phyloP scores from a whole-genome alignment of 2,113 vertebrate species.

The Poeciliopsis occidentalis region DNA sequence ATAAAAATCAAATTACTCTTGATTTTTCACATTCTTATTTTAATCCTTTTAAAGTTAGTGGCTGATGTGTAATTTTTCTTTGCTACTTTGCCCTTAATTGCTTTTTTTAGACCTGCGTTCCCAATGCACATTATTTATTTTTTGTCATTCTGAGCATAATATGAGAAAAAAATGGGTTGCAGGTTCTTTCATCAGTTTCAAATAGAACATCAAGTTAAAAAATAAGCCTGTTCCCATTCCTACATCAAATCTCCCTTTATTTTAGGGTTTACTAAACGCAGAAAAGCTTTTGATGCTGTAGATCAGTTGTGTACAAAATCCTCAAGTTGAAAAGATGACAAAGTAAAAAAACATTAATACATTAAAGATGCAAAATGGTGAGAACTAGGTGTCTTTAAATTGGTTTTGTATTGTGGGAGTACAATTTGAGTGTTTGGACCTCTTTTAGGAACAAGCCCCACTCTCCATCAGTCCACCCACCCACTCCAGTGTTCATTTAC shows the following conservation, averaged over 20 bases:
- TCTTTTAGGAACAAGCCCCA: constrained; percentile 11
- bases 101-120: neutral
- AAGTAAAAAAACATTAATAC: too few relatives aligned
- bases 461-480: constrained; percentile 47
- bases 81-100: too few relatives aligned
- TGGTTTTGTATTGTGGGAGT: constrained; percentile 7
- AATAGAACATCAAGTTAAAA: neutral
- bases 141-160: neutral
- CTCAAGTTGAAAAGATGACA: too few relatives aligned
- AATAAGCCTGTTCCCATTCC: neutral
- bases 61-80: too few relatives aligned
- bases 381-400: neutral
- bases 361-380: neutral
- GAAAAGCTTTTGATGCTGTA: neutral
- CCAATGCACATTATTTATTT: neutral
- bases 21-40: too few relatives aligned
- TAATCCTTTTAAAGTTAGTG: too few relatives aligned
- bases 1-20: too few relatives aligned
- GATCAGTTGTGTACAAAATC: too few relatives aligned
- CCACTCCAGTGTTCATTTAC: constrained; percentile 51
- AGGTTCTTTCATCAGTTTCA: neutral
- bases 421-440: constrained; percentile 9
- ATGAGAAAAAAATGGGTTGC: neutral
- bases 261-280: neutral
- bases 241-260: neutral